Evolutionary conservation across 2,113 vertebrate species (phyloP), one percentile per base, ranked within the genome.

Genomic region (Nettapus auritus): DNA sequence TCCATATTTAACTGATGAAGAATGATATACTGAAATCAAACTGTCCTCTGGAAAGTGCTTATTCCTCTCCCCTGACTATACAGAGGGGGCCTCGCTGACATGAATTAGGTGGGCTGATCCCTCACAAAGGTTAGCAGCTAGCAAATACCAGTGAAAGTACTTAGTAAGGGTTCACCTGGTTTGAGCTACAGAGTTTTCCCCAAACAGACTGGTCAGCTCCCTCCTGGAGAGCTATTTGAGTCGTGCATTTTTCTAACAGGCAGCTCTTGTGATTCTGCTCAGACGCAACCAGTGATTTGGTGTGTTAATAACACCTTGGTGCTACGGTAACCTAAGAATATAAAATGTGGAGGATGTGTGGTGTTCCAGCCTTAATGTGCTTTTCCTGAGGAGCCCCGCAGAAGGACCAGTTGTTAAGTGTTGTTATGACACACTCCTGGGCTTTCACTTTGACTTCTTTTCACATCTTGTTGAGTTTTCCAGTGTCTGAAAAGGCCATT

Each of bases 371-470:
- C 69, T 62, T 66, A 66, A 78, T 56, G 50, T 36, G 23, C 53
- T 87, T 90, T 91, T 74, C 46, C 75, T 64, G 40, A 89, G 71
- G 36, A 90, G 46, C 5, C 29, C 82, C 86, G 80, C 86, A 90
- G n/a, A 2, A 15, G 88, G 73, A 44, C 56, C 77, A 76, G 80
- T 79, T 87, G 64, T 88, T 90, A 93, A 94, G 31, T 57, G 80
- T 59, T 73, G 68, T 88, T 94, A 60, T 62, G 90, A 86, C 77
- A 90, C 13, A 84, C 62, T 78, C 83, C 77, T 83, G 79, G 85
- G 89, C 34, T 93, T 93, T 96, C 79, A 77, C 63, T 91, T 95
- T 82, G 82, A 94, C 71, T 93, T 88, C 55, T 81, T 88, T 91
- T 90, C 66, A 90, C 70, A 89, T 76, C 69, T 93, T 92, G 40